Conservation (phyloP, 2,797 vertebrate genomes). For the Lindbergichthys nudifrons region DNA sequence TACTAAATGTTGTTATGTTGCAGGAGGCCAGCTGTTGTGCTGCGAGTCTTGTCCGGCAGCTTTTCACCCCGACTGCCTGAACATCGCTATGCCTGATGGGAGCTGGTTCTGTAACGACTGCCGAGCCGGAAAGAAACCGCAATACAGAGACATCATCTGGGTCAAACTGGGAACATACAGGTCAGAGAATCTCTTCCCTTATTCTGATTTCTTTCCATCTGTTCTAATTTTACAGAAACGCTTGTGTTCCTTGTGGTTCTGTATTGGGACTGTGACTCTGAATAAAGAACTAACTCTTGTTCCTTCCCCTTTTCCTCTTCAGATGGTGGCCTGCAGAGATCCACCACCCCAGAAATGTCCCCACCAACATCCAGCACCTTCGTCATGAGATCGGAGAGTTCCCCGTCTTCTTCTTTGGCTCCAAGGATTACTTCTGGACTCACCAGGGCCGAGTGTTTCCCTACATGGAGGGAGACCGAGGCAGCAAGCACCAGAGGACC, state of each 20-base stretch:
- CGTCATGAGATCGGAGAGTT: conserved; percentile 98
- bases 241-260: neutral
- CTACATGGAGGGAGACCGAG: conserved; percentile 97
- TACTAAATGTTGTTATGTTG: conserved; percentile 10
- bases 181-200: conserved; percentile 69
- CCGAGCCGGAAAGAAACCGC: conserved; percentile 94
- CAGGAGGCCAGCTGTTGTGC: conserved; percentile 95
- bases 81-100: conserved; percentile 97
- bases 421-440: conserved; percentile 99
- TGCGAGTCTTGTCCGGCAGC: conserved; percentile 98
- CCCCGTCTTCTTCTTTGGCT: conserved; percentile 98
- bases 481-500: conserved; percentile 92
- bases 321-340: conserved; percentile 99
- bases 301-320: neutral
- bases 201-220: neutral
- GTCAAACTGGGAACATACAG: conserved; percentile 98
- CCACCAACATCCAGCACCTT: conserved; percentile 99
- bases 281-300: neutral
- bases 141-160: conserved; percentile 97
- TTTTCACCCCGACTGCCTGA: conserved; percentile 97
- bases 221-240: neutral
- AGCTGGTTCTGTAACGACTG: conserved; percentile 99
- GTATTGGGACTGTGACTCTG: neutral
- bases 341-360: conserved; percentile 94
- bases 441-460: conserved; percentile 98